Evolutionary conservation across 2,113 vertebrate genomes (phyloP), one percentile per base, ranked within the genome.

Genomic region (Nyctereutes procyonoides): DNA sequence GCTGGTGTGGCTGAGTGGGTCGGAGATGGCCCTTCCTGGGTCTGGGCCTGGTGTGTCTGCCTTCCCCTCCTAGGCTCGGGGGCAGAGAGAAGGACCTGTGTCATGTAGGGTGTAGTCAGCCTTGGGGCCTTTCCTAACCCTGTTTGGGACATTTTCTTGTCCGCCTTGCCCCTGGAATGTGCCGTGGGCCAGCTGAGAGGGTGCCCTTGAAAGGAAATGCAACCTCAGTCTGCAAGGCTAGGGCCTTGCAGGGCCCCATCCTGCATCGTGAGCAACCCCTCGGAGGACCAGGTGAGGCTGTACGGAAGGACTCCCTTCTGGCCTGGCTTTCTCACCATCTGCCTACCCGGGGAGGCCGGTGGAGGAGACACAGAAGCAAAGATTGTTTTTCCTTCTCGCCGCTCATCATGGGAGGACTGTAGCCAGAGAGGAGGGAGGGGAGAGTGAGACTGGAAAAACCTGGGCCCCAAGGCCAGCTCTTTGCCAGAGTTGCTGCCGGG

Each of bases 381-480:
- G 8, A 6, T 5, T 2, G 4, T 6, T n/a, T 63, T 58, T 79
- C n/a, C 58, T 91, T 55, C 0, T 0, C 3, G 12, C 81, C 32
- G 20, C 51, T 74, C 67, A 26, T 81, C 48, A 32, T 30, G 71
- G 65, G 32, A 84, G 76, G 69, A 56, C 28, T 19, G 93, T 62
- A 81, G 96, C 83, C 89, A 38, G 94, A 63, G 88, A 79, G 56
- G 84, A 67, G 5, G 35, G 38, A 81, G n/a, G 56, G 38, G 35
- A 28, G n/a, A 48, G 19, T 13, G 51, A n/a, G 4, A 26, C 51
- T 4, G 35, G 32, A 26, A n/a, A 30, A 35, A 1, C 12, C 62
- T 0, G 1, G 58, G 81, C 30, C 20, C 67, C 73, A 30, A 24
- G 76, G 53, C 65, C 30, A 51, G 56, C 53, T 63, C 67, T 74